phyloP scores from a whole-genome alignment of 2,888 invertebrate species.

The Tachina grossa region DNA sequence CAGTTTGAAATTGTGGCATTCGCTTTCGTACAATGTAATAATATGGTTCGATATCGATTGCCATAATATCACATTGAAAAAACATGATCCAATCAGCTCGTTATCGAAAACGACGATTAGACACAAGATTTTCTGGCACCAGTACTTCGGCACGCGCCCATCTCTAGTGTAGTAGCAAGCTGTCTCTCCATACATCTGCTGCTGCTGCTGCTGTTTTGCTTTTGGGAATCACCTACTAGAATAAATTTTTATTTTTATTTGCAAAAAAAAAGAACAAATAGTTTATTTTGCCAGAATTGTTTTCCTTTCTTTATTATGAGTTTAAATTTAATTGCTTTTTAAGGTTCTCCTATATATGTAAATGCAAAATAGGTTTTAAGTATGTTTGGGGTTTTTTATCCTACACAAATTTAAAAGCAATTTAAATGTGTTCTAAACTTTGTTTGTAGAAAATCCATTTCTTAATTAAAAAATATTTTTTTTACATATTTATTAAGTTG shows the following conservation, averaged over 20 bases:
- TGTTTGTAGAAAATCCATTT: not conserved
- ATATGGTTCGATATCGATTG: no score
- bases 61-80: no score
- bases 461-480: not conserved
- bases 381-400: constrained; percentile 26
- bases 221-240: constrained; percentile 72
- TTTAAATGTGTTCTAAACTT: constrained; percentile 30
- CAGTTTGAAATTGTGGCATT: no score
- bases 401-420: constrained; percentile 24
- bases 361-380: not conserved
- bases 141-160: no score
- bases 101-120: no score
- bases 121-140: no score
- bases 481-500: no score
- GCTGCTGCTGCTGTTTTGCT: constrained; percentile 20
- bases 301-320: constrained; percentile 11
- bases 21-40: no score
- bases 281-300: constrained; percentile 2
- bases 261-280: constrained; percentile 6
- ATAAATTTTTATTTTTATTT: constrained; percentile 56
- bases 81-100: no score
- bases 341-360: not conserved
- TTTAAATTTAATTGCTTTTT: not conserved
- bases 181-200: constrained; percentile 5
- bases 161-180: not conserved